A percentile compares a stretch with the other conserved stretches of the same genome.
Evolutionary conservation across 2,797 vertebrate genomes (phyloP).

Genomic region (Pteropus rufus): DNA sequence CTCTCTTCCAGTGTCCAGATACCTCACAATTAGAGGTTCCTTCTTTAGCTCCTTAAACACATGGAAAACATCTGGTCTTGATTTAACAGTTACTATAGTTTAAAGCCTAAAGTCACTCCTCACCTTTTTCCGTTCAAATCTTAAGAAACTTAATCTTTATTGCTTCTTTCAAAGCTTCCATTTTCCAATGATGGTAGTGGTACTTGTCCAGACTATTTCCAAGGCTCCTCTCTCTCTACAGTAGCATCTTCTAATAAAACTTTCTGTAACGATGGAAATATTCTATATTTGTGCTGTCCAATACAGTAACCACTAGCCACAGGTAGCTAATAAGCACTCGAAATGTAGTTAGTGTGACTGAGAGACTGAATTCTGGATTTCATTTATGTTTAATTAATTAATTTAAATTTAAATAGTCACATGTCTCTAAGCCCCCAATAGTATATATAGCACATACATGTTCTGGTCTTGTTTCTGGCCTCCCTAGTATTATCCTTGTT

Average conservation of each 20-base stretch:
- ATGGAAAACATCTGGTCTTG: not conserved
- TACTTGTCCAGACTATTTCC: not conserved
- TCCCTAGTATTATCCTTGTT: not conserved
- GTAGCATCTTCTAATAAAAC: not conserved
- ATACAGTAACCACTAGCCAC: not conserved
- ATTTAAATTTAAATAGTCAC: slow-evolving; percentile 13
- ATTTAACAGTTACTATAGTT: not conserved
- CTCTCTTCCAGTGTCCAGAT: not conserved
- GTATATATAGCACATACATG: not conserved
- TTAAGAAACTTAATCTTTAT: not conserved
- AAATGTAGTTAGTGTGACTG: not conserved
- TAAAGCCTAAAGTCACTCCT: not conserved
- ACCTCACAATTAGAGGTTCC: not conserved
- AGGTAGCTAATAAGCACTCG: not conserved
- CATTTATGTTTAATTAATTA: not conserved
- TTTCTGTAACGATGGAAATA: not conserved
- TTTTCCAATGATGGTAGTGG: not conserved
- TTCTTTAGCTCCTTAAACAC: not conserved
- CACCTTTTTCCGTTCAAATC: not conserved
- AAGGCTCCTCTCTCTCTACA: not conserved
- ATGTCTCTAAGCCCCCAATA: not conserved
- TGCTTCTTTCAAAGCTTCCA: not conserved
- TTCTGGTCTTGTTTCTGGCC: slow-evolving; percentile 3
- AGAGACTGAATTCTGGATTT: not conserved
- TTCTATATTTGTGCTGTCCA: not conserved